These are phyloP conservation scores for Lepidocyrtinus sp. DNA, from an alignment of 2,888 invertebrate genomes.

Conservation along the genomic window DNA sequence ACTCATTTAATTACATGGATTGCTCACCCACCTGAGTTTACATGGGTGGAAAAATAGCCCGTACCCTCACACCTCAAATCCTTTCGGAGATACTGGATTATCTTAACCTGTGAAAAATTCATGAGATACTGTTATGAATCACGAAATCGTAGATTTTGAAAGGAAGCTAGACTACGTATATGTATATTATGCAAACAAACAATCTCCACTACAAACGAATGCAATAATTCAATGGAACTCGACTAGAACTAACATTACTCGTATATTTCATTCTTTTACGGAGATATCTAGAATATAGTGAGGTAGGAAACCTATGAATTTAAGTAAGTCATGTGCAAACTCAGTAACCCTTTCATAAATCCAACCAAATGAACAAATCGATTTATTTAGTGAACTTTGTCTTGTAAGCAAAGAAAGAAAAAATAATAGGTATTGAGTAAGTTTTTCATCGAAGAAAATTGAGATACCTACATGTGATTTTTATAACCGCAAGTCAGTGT, in stretches of 20 bases:
- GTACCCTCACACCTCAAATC: too few species aligned
- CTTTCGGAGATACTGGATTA: too few species aligned
- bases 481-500: constrained; percentile 14
- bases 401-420: neutral
- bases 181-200: constrained; percentile 2
- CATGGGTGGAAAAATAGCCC: too few species aligned
- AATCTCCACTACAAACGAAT: constrained; percentile 18
- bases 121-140: too few species aligned
- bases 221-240: constrained; percentile 18
- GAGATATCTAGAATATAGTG: neutral
- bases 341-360: neutral
- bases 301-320: neutral
- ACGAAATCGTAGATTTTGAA: neutral
- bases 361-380: neutral
- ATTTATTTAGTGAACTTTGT: neutral
- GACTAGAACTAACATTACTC: constrained; percentile 1
- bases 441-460: neutral
- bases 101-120: too few species aligned
- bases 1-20: too few species aligned
- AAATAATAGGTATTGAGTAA: neutral
- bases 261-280: neutral
- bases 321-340: constrained; percentile 6
- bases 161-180: neutral
- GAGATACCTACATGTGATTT: constrained; percentile 15
- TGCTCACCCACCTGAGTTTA: too few species aligned